Evolutionary conservation across 2,888 invertebrate species (phyloP), one percentile per base, ranked within the genome.

Genomic region (Slavum lentiscoides): DNA sequence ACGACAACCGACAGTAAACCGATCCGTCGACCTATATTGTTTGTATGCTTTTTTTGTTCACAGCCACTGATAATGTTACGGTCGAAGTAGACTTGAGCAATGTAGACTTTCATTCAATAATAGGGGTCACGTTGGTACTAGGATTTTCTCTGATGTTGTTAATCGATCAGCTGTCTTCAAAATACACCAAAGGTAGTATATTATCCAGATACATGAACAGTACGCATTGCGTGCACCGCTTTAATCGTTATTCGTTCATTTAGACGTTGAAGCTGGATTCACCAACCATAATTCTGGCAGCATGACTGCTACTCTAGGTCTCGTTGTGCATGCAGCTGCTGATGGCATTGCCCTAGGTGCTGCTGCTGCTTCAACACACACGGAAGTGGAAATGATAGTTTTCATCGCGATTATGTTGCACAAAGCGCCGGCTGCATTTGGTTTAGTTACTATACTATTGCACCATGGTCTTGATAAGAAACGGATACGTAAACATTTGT

Each of bases 331-430:
- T 86, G 98, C 99, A 0, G 98, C 98, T 84, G 98, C 98, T 81
- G 98, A 99, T 88, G 98, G 98, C 4, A 92, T 99, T 17, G 98
- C 98, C 0, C 87, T 99, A 21, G 99, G 98, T n/a, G 98, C 98
- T 1, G 98, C 98, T 0, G 97, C 98, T 0, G 96, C 96, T 0
- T 97, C 98, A 0, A 93, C 95, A 5, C 97, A 98, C 85, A 92
- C 95, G 0, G 97, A 98, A 85, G 96, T 99, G 0, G 98, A 99
- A 87, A 91, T 98, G 85, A 97, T 99, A 83, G 97, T 99, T 15
- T 99, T 99, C 87, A 86, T 98, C 53, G 99, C 99, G 6, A 99
- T 99, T 84, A 99, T 99, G 98, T 87, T 99, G 75, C 99, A 99
- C 85, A 99, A 99, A 88, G 98, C 98, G 0, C 99, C 99, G 0